phyloP scores from a whole-genome alignment of 2,113 vertebrate species.

The Laterallus jamaicensis region DNA sequence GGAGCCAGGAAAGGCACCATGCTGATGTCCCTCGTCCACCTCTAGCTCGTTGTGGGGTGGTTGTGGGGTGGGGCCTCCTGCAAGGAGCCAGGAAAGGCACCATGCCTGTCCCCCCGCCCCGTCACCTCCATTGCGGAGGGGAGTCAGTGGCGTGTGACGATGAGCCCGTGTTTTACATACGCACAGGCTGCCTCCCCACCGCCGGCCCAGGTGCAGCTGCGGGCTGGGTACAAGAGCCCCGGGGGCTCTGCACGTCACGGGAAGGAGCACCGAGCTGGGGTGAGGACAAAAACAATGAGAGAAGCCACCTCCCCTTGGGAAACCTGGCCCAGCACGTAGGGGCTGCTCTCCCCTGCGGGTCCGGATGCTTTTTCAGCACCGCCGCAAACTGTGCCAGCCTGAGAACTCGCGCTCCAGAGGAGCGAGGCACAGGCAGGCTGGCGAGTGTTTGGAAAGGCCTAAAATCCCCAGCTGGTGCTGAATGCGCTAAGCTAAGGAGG shows the following conservation, averaged over 20 bases:
- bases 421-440: neutral
- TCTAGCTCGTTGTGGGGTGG: too few relatives aligned
- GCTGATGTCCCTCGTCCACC: neutral
- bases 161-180: neutral
- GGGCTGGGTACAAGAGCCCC: neutral
- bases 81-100: neutral
- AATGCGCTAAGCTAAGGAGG: neutral
- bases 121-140: neutral
- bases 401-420: neutral
- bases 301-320: neutral
- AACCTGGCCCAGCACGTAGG: neutral
- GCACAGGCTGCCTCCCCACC: neutral
- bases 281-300: conserved; percentile 8
- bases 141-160: conserved; percentile 2
- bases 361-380: neutral
- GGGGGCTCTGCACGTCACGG: neutral
- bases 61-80: too few relatives aligned
- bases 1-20: neutral
- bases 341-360: neutral
- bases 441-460: neutral
- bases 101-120: rapidly evolving
- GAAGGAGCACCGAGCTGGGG: neutral
- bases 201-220: conserved; percentile 42
- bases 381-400: neutral
- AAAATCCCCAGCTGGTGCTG: neutral